These are phyloP conservation scores for Salvator merianae DNA, from an alignment of 2,113 vertebrate genomes.

Conservation along the genomic window DNA sequence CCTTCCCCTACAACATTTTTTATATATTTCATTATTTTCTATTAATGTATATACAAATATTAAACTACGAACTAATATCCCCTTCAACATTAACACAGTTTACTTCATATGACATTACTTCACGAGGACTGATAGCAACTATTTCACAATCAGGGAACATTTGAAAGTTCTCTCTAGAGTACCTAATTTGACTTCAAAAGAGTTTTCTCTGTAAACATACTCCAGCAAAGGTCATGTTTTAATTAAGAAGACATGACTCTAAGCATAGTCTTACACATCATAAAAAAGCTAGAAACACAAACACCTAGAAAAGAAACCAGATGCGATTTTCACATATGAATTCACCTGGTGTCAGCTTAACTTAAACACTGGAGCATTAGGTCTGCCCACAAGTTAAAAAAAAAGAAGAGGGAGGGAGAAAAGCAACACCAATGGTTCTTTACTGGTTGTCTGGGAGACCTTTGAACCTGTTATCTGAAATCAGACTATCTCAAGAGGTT, in stretches of 20 bases:
- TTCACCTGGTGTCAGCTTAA: conserved; percentile 37
- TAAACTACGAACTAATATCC: no score
- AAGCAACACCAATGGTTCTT: conserved; percentile 47
- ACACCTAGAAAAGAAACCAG: conserved; percentile 23
- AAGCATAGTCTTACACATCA: not conserved
- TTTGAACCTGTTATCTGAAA: conserved; percentile 49
- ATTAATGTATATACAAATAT: no score
- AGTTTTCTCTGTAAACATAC: not conserved
- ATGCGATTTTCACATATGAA: conserved; percentile 9
- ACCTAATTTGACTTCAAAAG: not conserved
- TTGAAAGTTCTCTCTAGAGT: not conserved
- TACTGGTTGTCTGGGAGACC: conserved; percentile 11
- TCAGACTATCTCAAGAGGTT: conserved; percentile 67
- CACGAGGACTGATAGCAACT: not conserved
- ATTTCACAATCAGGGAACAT: not conserved
- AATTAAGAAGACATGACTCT: conserved; percentile 10
- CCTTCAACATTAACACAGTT: no score
- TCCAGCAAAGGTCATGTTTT: not conserved
- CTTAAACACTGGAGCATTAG: not conserved
- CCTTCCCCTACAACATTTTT: no score
- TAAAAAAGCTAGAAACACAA: not conserved
- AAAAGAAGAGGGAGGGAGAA: conserved; percentile 3
- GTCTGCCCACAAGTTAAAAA: conserved; percentile 7
- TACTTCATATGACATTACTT: not conserved
- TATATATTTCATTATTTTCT: no score